Percentiles rank a stretch among this genome's conserved stretches.
These are phyloP conservation scores for Phymorhynchus buccinoides DNA, from an alignment of 1,140 invertebrate species.

Conservation along the genomic window DNA sequence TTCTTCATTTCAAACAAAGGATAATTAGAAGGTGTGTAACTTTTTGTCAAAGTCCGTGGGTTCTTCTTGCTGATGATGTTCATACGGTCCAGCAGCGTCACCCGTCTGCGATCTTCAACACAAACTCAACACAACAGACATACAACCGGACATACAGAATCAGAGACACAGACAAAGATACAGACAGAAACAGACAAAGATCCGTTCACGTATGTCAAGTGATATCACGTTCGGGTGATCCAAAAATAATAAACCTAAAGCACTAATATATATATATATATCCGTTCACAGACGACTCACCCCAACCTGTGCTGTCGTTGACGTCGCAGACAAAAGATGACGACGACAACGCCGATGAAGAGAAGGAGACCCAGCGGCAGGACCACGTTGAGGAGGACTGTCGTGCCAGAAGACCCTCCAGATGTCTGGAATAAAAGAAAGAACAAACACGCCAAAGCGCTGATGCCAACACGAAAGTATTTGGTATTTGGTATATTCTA, in stretches of 20 bases:
- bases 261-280: background rate
- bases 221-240: too few species aligned
- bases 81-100: too few species aligned
- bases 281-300: background rate
- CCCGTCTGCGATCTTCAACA: too few species aligned
- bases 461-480: too few species aligned
- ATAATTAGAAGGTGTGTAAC: too few species aligned
- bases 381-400: conserved; percentile 8
- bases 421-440: background rate
- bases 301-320: conserved; percentile 33
- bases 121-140: background rate
- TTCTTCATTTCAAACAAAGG: too few species aligned
- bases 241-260: too few species aligned
- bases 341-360: conserved; percentile 42
- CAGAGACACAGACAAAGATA: background rate
- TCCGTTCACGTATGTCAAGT: too few species aligned
- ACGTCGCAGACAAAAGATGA: conserved; percentile 45
- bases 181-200: conserved; percentile 14
- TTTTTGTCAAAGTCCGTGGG: too few species aligned
- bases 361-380: conserved; percentile 41
- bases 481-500: too few species aligned
- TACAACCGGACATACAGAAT: background rate
- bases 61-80: too few species aligned
- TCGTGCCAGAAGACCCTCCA: background rate
- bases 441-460: background rate